Evolutionary conservation across 1,140 invertebrate genomes (phyloP).

Genomic region (Drosophila guanche): DNA sequence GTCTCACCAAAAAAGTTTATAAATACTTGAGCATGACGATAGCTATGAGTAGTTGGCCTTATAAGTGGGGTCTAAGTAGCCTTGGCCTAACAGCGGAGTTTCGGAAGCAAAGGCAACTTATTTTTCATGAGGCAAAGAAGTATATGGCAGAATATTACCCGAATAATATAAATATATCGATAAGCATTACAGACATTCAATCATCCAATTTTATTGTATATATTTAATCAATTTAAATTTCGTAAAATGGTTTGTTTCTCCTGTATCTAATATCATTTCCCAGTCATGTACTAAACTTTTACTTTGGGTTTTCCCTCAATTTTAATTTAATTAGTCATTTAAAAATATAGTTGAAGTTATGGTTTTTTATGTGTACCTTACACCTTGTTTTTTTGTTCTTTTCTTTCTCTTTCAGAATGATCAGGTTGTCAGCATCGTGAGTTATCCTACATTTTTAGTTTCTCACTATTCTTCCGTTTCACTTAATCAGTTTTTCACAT

Average conservation of each 20-base stretch:
- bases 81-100: conserved; percentile 48
- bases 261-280: conserved; percentile 4
- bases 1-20: conserved; percentile 42
- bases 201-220: too few species aligned
- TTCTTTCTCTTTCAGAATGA: conserved; percentile 82
- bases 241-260: background rate
- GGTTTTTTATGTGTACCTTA: conserved; percentile 68
- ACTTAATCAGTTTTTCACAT: conserved; percentile 24
- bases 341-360: conserved; percentile 35
- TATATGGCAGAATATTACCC: too few species aligned
- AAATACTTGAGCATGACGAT: conserved; percentile 31
- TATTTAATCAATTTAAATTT: too few species aligned
- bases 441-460: conserved; percentile 59
- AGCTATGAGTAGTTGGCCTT: conserved; percentile 47
- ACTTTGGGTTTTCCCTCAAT: conserved; percentile 23
- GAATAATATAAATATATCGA: too few species aligned
- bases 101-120: conserved; percentile 26
- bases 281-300: conserved; percentile 4
- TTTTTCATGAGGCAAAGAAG: background rate
- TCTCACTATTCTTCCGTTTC: conserved; percentile 39
- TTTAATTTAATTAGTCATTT: conserved; percentile 37
- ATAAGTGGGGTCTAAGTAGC: conserved; percentile 27
- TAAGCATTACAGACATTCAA: too few species aligned
- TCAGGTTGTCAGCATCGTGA: conserved; percentile 83
- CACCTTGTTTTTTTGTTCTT: conserved; percentile 65